phyloP scores from a whole-genome alignment of 2,797 vertebrate genomes.

The Gymnocypris eckloni region DNA sequence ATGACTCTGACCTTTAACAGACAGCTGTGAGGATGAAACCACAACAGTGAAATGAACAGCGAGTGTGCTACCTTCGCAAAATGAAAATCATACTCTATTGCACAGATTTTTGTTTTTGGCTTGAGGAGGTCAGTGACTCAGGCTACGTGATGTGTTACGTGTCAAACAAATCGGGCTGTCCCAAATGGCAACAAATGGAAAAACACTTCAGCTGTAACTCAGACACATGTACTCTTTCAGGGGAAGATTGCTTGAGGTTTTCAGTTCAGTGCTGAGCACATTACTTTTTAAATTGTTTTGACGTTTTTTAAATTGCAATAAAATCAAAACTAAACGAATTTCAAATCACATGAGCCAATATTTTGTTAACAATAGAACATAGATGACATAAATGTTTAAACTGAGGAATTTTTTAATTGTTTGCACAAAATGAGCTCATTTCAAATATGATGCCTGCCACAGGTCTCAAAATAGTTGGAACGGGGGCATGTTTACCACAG shows the following conservation, averaged over 20 bases:
- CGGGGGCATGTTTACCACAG: too few species aligned
- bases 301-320: too few species aligned
- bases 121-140: conserved; percentile 34
- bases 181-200: conserved; percentile 37
- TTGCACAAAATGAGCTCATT: too few species aligned
- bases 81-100: conserved; percentile 26
- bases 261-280: neutral
- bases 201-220: conserved; percentile 9
- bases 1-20: conserved; percentile 73
- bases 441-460: too few species aligned
- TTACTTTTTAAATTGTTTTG: neutral
- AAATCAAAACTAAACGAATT: too few species aligned
- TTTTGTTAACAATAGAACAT: too few species aligned
- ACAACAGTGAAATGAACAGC: conserved; percentile 45
- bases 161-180: conserved; percentile 14
- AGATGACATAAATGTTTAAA: too few species aligned
- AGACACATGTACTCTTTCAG: conserved; percentile 16
- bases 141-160: conserved; percentile 15
- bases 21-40: conserved; percentile 59
- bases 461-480: too few species aligned
- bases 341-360: too few species aligned
- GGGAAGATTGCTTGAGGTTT: neutral
- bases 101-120: neutral
- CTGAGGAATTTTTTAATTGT: too few species aligned
- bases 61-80: conserved; percentile 4